phyloP scores from a whole-genome alignment of 2,797 vertebrate species.

The Schizothorax lantsangensis region DNA sequence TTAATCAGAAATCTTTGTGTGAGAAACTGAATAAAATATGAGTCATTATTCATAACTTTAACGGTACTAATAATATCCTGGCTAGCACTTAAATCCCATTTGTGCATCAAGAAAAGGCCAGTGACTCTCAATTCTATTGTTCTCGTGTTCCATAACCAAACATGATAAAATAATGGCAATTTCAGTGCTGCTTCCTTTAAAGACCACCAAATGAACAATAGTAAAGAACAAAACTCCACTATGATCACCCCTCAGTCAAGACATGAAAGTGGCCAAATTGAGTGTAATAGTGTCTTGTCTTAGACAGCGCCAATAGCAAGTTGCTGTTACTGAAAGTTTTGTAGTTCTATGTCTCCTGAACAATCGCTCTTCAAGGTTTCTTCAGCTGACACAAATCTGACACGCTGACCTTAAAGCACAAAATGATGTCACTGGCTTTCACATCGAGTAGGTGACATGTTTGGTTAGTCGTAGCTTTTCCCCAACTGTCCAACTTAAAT shows the following conservation, averaged over 20 bases:
- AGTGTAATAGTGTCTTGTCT: not conserved
- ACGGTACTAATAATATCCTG: not conserved
- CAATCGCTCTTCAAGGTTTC: constrained; percentile 37
- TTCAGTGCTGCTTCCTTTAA: not conserved
- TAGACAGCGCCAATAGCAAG: not conserved
- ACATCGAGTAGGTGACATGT: constrained; percentile 51
- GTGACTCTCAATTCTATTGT: not conserved
- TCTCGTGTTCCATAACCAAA: not conserved
- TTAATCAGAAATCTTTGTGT: not conserved
- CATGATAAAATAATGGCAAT: not conserved
- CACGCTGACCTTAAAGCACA: constrained; percentile 54
- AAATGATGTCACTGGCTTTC: constrained; percentile 51
- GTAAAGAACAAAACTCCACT: not conserved
- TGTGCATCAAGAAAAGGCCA: not conserved
- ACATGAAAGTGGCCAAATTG: not conserved
- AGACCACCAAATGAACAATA: not conserved
- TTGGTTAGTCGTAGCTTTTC: constrained; percentile 51
- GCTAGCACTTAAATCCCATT: not conserved
- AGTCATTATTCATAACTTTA: not conserved
- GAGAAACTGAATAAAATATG: not conserved
- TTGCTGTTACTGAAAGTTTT: constrained; percentile 12
- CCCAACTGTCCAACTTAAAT: constrained; percentile 55
- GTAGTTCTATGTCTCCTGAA: constrained; percentile 40
- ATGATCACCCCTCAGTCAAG: not conserved
- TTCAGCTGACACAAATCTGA: constrained; percentile 57